Conservation (phyloP, 2,888 invertebrate species). For the Catocala sponsa region DNA sequence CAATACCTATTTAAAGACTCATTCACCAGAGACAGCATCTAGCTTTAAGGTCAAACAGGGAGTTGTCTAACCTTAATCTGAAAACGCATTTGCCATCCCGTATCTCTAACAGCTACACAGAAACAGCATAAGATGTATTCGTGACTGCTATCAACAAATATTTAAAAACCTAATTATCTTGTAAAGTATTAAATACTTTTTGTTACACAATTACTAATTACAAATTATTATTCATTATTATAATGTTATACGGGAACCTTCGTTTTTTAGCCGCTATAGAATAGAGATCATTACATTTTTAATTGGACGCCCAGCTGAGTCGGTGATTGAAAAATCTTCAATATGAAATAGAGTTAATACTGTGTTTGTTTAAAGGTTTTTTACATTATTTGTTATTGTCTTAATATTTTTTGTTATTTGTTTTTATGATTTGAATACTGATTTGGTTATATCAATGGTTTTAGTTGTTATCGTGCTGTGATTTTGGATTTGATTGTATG, state of each 20-base stretch:
- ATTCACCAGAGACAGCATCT: no score
- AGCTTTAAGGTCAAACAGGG: no score
- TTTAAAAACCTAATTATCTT: constrained; percentile 18
- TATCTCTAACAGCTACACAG: no score
- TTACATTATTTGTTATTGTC: constrained; percentile 46
- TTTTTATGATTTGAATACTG: constrained; percentile 25
- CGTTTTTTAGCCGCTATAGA: constrained; percentile 21
- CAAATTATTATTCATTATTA: constrained; percentile 48
- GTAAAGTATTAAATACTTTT: constrained; percentile 40
- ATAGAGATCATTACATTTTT: constrained; percentile 74
- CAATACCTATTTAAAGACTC: no score
- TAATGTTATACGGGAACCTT: constrained; percentile 41
- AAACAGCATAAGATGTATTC: background rate
- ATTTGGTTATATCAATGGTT: constrained; percentile 9
- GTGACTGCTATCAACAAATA: background rate
- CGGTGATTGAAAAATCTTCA: constrained; percentile 77
- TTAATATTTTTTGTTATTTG: constrained; percentile 34
- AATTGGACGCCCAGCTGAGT: constrained; percentile 76
- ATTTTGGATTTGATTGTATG: constrained; percentile 11
- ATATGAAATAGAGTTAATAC: constrained; percentile 59
- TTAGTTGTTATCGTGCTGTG: constrained; percentile 15
- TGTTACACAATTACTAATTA: constrained; percentile 46
- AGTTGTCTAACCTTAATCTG: no score
- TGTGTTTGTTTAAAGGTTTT: constrained; percentile 52
- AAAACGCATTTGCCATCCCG: no score